Percentiles rank a stretch among this genome's conserved stretches.
These are phyloP conservation scores for Mesorhabditis belari DNA, from an alignment of 2,888 invertebrate genomes.

Conservation along the genomic window DNA sequence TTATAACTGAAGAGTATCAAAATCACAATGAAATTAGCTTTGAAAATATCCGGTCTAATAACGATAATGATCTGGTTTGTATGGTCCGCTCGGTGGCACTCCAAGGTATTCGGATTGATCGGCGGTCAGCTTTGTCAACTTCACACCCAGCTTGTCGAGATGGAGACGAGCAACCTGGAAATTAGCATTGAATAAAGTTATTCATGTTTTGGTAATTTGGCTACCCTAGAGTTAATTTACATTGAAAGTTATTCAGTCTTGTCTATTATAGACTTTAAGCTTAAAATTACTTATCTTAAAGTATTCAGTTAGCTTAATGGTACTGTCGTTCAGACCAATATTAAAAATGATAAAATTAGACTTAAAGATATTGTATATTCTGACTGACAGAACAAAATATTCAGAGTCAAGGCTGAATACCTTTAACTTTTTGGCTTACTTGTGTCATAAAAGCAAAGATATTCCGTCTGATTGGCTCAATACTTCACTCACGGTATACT, in stretches of 20 bases:
- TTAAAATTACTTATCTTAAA: no score
- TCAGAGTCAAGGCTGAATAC: no score
- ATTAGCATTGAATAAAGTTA: background rate
- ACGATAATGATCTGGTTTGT: constrained; percentile 92
- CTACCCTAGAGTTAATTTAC: background rate
- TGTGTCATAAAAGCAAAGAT: no score
- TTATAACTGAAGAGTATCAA: background rate
- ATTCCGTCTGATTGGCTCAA: background rate
- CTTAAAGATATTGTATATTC: background rate
- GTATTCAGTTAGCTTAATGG: background rate
- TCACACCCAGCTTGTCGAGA: constrained; percentile 88
- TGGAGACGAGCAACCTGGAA: constrained; percentile 86
- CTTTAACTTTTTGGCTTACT: no score
- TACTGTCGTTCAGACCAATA: background rate
- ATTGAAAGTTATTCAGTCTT: background rate
- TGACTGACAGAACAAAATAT: background rate
- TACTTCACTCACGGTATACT: background rate
- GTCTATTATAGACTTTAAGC: background rate
- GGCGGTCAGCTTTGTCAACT: constrained; percentile 77
- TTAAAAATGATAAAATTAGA: no score
- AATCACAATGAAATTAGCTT: no score
- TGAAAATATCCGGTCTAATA: constrained; percentile 67
- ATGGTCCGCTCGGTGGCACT: constrained; percentile 79
- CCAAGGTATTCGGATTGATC: constrained; percentile 86
- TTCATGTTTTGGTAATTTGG: no score